Evolutionary conservation across 2,888 invertebrate species (phyloP).

Genomic region (Apoda limacodes): DNA sequence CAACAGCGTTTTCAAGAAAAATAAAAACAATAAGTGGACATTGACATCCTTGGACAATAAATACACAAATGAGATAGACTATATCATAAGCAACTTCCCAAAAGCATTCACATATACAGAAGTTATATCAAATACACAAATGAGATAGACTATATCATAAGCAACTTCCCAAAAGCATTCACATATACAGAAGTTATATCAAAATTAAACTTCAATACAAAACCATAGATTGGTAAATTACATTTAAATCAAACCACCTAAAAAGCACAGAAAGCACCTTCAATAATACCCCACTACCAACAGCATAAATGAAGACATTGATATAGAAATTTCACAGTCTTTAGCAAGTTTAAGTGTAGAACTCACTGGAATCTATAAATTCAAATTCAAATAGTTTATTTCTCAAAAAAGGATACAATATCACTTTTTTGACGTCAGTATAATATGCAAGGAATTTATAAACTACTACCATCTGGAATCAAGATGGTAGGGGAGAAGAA

Average conservation of each 20-base stretch:
- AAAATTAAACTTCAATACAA: slow-evolving; percentile 8
- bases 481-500: too few species aligned
- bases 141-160: slow-evolving; percentile 2
- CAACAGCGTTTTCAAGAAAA: slow-evolving; percentile 11
- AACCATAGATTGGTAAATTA: slow-evolving; percentile 7
- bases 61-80: slow-evolving; percentile 9
- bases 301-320: slow-evolving; percentile 15
- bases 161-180: slow-evolving; percentile 5
- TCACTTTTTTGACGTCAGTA: too few species aligned
- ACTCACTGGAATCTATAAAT: too few species aligned
- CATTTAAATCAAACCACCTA: slow-evolving; percentile 8
- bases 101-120: too few species aligned
- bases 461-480: too few species aligned
- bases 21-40: slow-evolving; percentile 14
- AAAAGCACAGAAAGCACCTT: slow-evolving; percentile 2
- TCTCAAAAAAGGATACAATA: too few species aligned
- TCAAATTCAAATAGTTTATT: too few species aligned
- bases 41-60: slow-evolving; percentile 12
- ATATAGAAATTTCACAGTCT: slow-evolving; percentile 18
- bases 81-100: slow-evolving; percentile 4
- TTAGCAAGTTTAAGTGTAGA: slow-evolving; percentile 20
- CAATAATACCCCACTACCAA: slow-evolving; percentile 7
- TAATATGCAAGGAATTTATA: too few species aligned
- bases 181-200: slow-evolving; percentile 7
- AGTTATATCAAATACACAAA: too few species aligned